Conservation (phyloP, 1,140 invertebrate species). For the Hormaphis cornu region DNA sequence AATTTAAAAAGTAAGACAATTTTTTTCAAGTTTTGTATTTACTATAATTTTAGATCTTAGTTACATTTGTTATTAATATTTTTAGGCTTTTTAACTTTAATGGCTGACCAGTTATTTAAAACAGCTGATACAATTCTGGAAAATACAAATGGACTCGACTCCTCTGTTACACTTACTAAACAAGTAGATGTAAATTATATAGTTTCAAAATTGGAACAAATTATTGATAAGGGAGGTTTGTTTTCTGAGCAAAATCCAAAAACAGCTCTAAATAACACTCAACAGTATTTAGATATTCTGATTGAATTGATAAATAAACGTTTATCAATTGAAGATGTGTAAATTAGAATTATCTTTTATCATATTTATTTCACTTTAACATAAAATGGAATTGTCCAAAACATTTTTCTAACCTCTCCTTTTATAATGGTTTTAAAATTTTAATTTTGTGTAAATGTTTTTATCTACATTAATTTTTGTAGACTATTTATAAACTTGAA, state of each 20-base stretch:
- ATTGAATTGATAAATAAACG: conserved; percentile 21
- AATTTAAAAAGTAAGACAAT: conserved; percentile 5
- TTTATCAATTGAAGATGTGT: background rate
- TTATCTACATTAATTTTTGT: too few species aligned
- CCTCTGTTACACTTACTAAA: background rate
- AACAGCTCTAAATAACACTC: background rate
- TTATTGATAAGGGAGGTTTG: background rate
- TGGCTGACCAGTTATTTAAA: conserved; percentile 12
- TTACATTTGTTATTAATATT: too few species aligned
- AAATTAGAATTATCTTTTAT: background rate
- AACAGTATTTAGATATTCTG: conserved; percentile 11
- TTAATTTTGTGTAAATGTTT: too few species aligned
- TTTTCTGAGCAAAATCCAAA: conserved; percentile 6
- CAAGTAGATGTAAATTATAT: background rate
- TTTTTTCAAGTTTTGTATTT: too few species aligned
- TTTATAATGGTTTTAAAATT: too few species aligned
- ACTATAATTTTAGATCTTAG: too few species aligned
- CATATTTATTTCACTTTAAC: too few species aligned
- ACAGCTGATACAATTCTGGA: conserved; percentile 7
- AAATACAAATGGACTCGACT: background rate
- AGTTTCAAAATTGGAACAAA: background rate
- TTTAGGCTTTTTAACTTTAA: conserved; percentile 7
- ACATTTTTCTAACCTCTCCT: too few species aligned
- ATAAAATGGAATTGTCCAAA: too few species aligned
- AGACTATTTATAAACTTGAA: background rate